Conservation (phyloP, 2,888 invertebrate genomes). For the Hyppa rectilinea region DNA sequence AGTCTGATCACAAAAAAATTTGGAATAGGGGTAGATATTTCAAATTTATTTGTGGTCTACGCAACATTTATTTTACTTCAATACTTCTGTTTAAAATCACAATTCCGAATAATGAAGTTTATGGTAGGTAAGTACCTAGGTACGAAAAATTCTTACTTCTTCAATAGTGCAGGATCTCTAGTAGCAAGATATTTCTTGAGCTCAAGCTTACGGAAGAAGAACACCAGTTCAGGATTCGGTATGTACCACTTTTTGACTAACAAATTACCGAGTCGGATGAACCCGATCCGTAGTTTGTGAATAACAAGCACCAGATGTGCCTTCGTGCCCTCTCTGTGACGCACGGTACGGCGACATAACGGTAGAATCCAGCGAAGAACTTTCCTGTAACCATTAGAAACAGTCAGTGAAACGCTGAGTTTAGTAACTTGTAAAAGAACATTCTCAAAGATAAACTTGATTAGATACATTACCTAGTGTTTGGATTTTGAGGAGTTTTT, state of each 20-base stretch:
- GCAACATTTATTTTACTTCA: neutral
- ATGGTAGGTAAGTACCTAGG: neutral
- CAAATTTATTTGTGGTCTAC: neutral
- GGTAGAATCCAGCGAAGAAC: conserved; percentile 92
- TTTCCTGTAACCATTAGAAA: conserved; percentile 79
- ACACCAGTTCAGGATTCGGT: conserved; percentile 92
- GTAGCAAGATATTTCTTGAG: conserved; percentile 89
- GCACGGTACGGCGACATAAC: conserved; percentile 91
- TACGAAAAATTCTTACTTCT: conserved; percentile 88
- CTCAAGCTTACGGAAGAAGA: conserved; percentile 93
- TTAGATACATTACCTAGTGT: conserved; percentile 83
- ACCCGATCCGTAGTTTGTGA: conserved; percentile 91
- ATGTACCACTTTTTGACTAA: conserved; percentile 92
- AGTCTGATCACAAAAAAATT: too few species aligned
- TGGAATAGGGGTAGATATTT: too few species aligned
- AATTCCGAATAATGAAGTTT: neutral
- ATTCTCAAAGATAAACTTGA: neutral
- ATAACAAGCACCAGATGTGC: conserved; percentile 88
- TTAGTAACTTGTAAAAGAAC: neutral
- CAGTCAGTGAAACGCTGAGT: neutral
- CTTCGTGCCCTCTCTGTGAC: conserved; percentile 93
- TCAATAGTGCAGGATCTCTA: conserved; percentile 90
- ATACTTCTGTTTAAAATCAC: neutral
- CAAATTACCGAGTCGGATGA: conserved; percentile 89
- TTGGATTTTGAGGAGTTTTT: conserved; percentile 85